Evolutionary conservation across 2,888 invertebrate species (phyloP), one percentile per base, ranked within the genome.

Genomic region (Gymnocheta viridis): DNA sequence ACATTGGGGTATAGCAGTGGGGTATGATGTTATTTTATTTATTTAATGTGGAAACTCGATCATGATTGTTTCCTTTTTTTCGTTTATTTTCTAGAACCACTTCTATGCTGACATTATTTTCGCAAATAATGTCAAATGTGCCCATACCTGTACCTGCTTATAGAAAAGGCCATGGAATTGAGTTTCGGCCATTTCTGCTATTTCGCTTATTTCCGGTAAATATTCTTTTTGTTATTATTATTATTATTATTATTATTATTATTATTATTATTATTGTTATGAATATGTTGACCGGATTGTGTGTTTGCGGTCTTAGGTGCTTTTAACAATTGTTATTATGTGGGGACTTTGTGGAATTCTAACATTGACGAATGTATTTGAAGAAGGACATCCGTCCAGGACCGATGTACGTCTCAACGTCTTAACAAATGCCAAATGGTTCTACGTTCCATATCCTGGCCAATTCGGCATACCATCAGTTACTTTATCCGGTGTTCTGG

Each of bases 1-100:
- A 88, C 96, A 97, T 87, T 97, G 97, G 97, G 96, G 96, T 14
- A 95, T 97, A 76, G 95, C 97, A 0, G 94, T 94, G 17, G 94
- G 96, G 97, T 97, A 91, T 93, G 87, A 44, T 38, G 17, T n/a
- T n/a, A n/a, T n/a, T n/a, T n/a, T n/a, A 4, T 60, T 2, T 2
- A n/a, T 17, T 41, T 54, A 9, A 24, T 22, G 4, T 49, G 24
- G 24, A 6, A 12, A 24, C 51, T n/a, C n/a, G n/a, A n/a, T n/a
- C n/a, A 56, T 19, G 10, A 7, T 22, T 29, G 1, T 10, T 10
- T 32, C 6, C 17, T n/a, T 56, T 9, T 6, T 0, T 14, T 51
- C 2, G 5, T 14, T 6, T 17, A 27, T 92, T 95, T 95, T n/a
- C 2, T n/a, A 87, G 91, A 1, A 97, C 96, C 0, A 95, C 96